Evolutionary conservation across 2,888 invertebrate species (phyloP), one percentile per base, ranked within the genome.

Genomic region (Dichetophora obliterata): DNA sequence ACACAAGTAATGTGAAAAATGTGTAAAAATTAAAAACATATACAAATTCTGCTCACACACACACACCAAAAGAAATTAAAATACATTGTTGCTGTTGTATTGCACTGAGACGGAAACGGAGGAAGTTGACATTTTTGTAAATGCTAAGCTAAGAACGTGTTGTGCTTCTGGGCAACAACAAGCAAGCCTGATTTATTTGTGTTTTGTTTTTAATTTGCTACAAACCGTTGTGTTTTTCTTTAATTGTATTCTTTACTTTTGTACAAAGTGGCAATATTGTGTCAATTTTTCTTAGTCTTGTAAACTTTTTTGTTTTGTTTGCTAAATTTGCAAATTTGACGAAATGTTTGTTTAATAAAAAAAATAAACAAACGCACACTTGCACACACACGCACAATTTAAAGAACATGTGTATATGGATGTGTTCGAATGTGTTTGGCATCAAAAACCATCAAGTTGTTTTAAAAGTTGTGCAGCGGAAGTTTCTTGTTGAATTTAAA

Each of bases 41-140:
- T 27, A 24, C 16, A 59, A 31, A 3, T 14, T 59, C 14, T 59
- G 27, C 24, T 31, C n/a, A 22, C 27, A 3, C 19, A 31, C 24
- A 59, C 27, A 31, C 14, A 59, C 6, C 11, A 31, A 3, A 59
- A 27, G 16, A 59, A 59, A 24, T 19, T 24, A 59, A 59, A 59
- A 59, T 43, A 43, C 11, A 43, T 43, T 43, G 14, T 11, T 43
- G 43, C 14, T 43, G 43, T 43, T 31, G 31, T 31, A 31, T 37
- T 43, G 43, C 57, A 9, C 57, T 59, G 24, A 6, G 27, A 59
- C 57, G 43, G 43, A 43, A 43, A 43, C 43, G 57, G 57, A 59
- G 57, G 57, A 59, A 24, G 57, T 59, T 59, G 57, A 59, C 57
- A 59, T 59, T 59, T 59, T 59, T 59, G 14, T 59, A 24, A 27